Conservation (phyloP, 2,797 vertebrate genomes). For the Hoplostethus atlanticus region DNA sequence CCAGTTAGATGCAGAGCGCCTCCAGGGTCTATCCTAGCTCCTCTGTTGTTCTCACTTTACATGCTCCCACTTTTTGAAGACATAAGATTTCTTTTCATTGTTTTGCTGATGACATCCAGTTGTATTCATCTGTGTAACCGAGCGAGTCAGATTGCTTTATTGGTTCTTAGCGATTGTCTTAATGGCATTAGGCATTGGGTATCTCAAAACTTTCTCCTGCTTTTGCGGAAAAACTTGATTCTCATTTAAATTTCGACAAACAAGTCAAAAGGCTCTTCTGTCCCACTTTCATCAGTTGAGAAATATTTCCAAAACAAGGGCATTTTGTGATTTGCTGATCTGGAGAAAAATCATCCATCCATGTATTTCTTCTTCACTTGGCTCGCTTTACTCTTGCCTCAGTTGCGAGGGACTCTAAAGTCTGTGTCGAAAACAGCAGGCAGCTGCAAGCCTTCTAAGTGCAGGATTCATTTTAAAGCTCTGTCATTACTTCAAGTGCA, state of each 20-base stretch:
- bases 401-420: constrained; percentile 11
- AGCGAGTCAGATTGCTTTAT: neutral
- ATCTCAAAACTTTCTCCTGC: neutral
- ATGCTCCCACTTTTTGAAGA: constrained; percentile 47
- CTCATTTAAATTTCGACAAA: neutral
- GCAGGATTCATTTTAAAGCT: neutral
- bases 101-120: neutral
- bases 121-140: constrained; percentile 24
- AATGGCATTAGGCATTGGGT: neutral
- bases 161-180: neutral
- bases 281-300: constrained; percentile 2
- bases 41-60: constrained; percentile 18
- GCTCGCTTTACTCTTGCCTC: constrained; percentile 35
- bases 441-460: constrained; percentile 22
- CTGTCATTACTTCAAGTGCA: neutral
- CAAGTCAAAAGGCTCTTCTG: neutral
- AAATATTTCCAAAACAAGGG: neutral
- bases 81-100: constrained; percentile 32
- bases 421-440: constrained; percentile 16
- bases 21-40: constrained; percentile 29
- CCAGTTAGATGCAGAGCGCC: constrained; percentile 10
- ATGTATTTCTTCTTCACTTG: constrained; percentile 25
- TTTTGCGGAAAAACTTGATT: neutral
- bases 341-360: neutral
- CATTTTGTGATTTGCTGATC: constrained; percentile 15